These are phyloP conservation scores for Mesorhabditis spiculigera DNA, from an alignment of 2,888 invertebrate genomes.

Conservation along the genomic window DNA sequence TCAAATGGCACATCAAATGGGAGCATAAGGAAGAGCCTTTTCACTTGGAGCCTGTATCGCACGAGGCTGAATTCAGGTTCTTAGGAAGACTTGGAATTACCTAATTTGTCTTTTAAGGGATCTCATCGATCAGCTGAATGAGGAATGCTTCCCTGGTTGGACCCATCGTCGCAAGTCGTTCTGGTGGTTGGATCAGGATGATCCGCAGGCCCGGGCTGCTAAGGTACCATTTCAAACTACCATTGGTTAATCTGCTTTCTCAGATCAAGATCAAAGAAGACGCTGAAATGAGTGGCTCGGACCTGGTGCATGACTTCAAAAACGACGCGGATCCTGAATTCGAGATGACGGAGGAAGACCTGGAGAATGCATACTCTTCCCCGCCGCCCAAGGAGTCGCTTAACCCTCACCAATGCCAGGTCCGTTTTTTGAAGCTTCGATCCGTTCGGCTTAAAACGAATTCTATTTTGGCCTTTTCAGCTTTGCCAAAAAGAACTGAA, in stretches of 20 bases:
- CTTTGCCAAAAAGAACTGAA: constrained; percentile 37
- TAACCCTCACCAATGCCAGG: not conserved
- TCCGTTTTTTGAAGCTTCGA: too few species aligned
- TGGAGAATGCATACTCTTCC: too few species aligned
- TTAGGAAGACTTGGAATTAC: not conserved
- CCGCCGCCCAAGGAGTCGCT: too few species aligned
- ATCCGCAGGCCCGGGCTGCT: constrained; percentile 1
- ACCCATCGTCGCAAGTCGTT: constrained; percentile 30
- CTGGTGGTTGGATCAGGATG: constrained; percentile 27
- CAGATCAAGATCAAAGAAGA: not conserved
- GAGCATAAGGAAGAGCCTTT: constrained; percentile 31
- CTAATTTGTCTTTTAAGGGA: constrained; percentile 13
- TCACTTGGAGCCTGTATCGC: constrained; percentile 36
- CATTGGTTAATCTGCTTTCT: not conserved
- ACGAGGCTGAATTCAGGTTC: constrained; percentile 29
- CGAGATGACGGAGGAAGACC: not conserved
- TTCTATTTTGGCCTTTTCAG: constrained; percentile 14
- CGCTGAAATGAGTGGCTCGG: constrained; percentile 3
- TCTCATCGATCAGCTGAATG: constrained; percentile 39
- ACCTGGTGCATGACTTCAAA: constrained; percentile 15
- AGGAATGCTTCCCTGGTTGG: constrained; percentile 48
- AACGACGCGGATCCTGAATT: not conserved
- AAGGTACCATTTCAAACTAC: not conserved
- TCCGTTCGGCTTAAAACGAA: too few species aligned
- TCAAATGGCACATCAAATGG: constrained; percentile 47